These are phyloP conservation scores for Cheilosia grossa DNA, from an alignment of 2,888 invertebrate species.

Conservation along the genomic window DNA sequence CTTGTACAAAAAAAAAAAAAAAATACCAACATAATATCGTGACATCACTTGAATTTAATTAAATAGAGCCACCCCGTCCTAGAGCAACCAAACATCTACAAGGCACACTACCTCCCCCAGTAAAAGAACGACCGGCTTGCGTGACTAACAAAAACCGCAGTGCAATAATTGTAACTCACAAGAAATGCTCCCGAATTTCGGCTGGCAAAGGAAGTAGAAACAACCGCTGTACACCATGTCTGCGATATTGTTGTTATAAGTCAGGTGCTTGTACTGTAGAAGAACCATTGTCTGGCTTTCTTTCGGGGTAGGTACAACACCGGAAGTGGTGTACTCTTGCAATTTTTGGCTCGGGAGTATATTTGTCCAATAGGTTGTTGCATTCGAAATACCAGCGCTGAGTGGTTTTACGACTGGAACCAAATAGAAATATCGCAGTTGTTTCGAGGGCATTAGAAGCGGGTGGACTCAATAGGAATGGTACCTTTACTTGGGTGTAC, in stretches of 20 bases:
- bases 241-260: constrained; percentile 33
- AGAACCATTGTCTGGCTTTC: constrained; percentile 19
- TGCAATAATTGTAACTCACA: constrained; percentile 55
- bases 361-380: constrained; percentile 48
- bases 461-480: constrained; percentile 20
- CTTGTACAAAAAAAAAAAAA: no score
- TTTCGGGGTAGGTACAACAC: not conserved
- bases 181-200: constrained; percentile 34
- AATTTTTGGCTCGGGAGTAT: constrained; percentile 37
- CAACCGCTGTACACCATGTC: constrained; percentile 32
- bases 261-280: constrained; percentile 27
- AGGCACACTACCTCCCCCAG: not conserved
- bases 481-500: not conserved
- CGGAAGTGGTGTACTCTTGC: constrained; percentile 32
- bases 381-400: constrained; percentile 8
- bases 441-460: not conserved
- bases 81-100: not conserved
- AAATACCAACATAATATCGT: not conserved
- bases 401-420: not conserved
- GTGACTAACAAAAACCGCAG: constrained; percentile 41
- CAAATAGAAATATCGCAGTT: constrained; percentile 5
- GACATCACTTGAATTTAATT: constrained; percentile 14
- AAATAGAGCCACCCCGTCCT: not conserved
- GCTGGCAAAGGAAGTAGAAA: constrained; percentile 10
- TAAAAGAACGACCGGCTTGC: constrained; percentile 10